A percentile compares a stretch with the other conserved stretches of the same genome.
These are phyloP conservation scores for Ianthella basta DNA, from an alignment of 37 sponge, comb jelly and placozoan species.

Conservation along the genomic window DNA sequence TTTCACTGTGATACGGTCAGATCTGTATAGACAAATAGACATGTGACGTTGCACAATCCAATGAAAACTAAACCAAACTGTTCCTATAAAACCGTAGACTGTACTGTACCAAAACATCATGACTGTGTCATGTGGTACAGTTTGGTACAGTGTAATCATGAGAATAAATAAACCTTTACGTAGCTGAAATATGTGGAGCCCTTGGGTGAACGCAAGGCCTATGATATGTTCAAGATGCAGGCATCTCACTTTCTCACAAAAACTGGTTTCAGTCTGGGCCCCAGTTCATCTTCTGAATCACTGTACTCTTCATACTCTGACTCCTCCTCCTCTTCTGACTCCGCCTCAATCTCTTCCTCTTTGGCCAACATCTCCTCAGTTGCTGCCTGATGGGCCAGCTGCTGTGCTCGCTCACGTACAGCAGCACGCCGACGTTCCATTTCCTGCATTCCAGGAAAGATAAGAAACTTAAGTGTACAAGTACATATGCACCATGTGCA, in stretches of 20 bases:
- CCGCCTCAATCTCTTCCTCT: slow-evolving; percentile 76
- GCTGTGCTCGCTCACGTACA: slow-evolving; percentile 42
- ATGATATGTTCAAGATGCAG: too few relatives aligned
- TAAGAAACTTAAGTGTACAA: too few relatives aligned
- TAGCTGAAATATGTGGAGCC: too few relatives aligned
- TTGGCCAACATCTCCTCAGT: slow-evolving; percentile 40
- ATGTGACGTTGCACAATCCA: background rate
- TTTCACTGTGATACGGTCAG: slow-evolving; percentile 74
- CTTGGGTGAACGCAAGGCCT: too few relatives aligned
- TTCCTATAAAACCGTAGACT: too few relatives aligned
- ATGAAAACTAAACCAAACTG: background rate
- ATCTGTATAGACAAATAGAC: slow-evolving; percentile 34
- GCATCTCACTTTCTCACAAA: slow-evolving; percentile 87
- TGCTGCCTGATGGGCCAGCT: slow-evolving; percentile 36
- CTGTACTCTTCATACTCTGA: slow-evolving; percentile 95
- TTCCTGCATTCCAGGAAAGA: too few relatives aligned
- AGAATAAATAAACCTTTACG: too few relatives aligned
- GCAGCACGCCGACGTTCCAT: slow-evolving; percentile 41
- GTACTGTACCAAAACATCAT: too few relatives aligned
- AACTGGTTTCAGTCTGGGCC: slow-evolving; percentile 94
- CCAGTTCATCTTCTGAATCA: slow-evolving; percentile 94
- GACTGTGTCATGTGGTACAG: too few relatives aligned
- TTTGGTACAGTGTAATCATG: too few relatives aligned
- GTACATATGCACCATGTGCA: too few relatives aligned
- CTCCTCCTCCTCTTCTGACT: slow-evolving; percentile 70